These are phyloP conservation scores for Hippocampus comes DNA, from an alignment of 2,113 vertebrate species.

Conservation along the genomic window DNA sequence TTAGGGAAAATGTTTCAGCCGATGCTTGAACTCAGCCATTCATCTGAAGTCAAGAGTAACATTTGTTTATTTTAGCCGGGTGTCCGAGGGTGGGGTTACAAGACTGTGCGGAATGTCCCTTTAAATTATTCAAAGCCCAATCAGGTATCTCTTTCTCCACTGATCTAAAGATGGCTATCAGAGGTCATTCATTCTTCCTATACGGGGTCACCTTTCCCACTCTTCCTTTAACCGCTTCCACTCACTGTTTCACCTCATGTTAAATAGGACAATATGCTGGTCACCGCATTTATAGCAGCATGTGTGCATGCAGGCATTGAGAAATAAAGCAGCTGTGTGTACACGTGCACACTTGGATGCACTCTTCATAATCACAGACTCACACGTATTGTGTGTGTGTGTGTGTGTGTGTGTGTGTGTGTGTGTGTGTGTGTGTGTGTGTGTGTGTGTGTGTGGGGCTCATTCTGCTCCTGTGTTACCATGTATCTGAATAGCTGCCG, in stretches of 20 bases:
- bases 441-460: slow-evolving; percentile 21
- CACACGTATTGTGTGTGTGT: not conserved
- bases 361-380: slow-evolving; percentile 12
- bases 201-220: slow-evolving; percentile 83
- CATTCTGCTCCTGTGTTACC: slow-evolving; percentile 45
- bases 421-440: not conserved
- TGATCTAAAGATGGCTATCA: slow-evolving; percentile 87
- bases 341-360: slow-evolving; percentile 16
- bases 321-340: slow-evolving; percentile 37
- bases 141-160: slow-evolving; percentile 73
- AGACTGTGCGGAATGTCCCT: slow-evolving; percentile 72
- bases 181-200: slow-evolving; percentile 82
- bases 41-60: slow-evolving; percentile 64
- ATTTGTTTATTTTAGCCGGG: slow-evolving; percentile 63
- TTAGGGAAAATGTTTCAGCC: slow-evolving; percentile 32
- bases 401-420: slow-evolving; percentile 12
- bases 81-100: slow-evolving; percentile 56
- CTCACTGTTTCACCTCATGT: slow-evolving; percentile 58
- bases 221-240: slow-evolving; percentile 62
- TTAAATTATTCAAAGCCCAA: slow-evolving; percentile 77
- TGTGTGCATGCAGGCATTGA: slow-evolving; percentile 42
- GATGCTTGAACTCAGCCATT: slow-evolving; percentile 55
- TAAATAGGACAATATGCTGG: slow-evolving; percentile 49
- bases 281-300: slow-evolving; percentile 42
- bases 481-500: slow-evolving; percentile 53